phyloP scores from a whole-genome alignment of 2,888 invertebrate species.

The Elegia similella region DNA sequence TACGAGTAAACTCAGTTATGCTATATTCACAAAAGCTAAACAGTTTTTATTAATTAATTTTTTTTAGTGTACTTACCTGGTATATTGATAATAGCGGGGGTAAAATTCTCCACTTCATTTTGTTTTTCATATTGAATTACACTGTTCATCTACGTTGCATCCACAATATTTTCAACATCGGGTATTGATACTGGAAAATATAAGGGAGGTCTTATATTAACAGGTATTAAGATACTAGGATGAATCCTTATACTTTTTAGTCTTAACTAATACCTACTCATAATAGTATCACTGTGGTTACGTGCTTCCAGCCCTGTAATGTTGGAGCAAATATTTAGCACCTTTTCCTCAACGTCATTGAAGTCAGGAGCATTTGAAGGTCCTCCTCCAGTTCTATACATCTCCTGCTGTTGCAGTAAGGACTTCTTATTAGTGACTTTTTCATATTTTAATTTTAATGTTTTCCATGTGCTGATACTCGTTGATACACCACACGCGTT shows the following conservation, averaged over 20 bases:
- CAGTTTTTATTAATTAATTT: too few relatives aligned
- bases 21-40: too few relatives aligned
- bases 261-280: background rate
- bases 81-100: background rate
- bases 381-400: slow-evolving; percentile 18
- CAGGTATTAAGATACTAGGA: background rate
- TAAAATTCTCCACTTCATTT: background rate
- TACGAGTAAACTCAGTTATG: too few relatives aligned
- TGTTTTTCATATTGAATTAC: background rate
- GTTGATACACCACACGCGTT: background rate
- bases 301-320: background rate
- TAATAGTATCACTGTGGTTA: background rate
- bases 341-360: slow-evolving; percentile 7
- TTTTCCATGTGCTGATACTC: background rate
- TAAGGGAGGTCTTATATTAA: background rate
- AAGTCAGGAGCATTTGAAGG: slow-evolving; percentile 14
- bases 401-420: slow-evolving; percentile 5
- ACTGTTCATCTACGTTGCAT: background rate
- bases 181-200: background rate
- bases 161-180: background rate
- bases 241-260: background rate
- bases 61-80: background rate
- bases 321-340: background rate
- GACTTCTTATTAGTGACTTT: slow-evolving; percentile 7
- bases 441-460: background rate